Base-by-base conservation (phyloP, 1,140 invertebrate genomes). In the Popillia japonica region DNA sequence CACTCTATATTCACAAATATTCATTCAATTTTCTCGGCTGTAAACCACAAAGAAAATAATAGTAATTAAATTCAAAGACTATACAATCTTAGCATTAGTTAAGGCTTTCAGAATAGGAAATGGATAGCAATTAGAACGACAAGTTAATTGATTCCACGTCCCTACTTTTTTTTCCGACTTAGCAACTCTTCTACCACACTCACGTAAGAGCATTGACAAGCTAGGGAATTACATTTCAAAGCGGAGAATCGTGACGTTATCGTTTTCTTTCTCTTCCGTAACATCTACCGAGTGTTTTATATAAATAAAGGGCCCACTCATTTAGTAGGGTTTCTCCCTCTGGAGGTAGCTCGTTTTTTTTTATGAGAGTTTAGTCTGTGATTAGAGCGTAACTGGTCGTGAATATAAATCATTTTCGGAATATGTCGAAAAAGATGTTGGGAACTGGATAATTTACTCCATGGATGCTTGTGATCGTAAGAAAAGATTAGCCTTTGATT, bases 331-430 rank as follows among this genome's bases (percentile, higher is more conserved):
- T 7, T 27, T 68, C 7, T 68, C 4, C n/a, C n/a, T 27, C 11
- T 10, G 14, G 61, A 22, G 61, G 22, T 68, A 22, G 61, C 9
- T 68, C 10, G 14, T 68, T 68, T 68, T 68, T 68, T 68, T 68
- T 68, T 68, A 27, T 68, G 61, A 27, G 20, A 68, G 61, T 68
- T 68, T 68, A 68, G 61, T 68, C 61, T 68, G 61, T 17, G 48
- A 55, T 55, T 17, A 20, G 61, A 22, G 61, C 61, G 61, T 68
- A 68, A 68, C 61, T 68, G 61, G 27, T 22, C 61, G 61, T 34
- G 61, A 14, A 68, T 22, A 68, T 68, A 68, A 68, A 68, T 68
- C 61, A 68, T 34, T 68, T 68, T 68, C 0, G 1, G 61, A 68
- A 68, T 68, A 68, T 48, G 27, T 55, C 48, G 48, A 55, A 55